Conservation (phyloP, 1,140 invertebrate species). For the Hylaeus anthracinus region DNA sequence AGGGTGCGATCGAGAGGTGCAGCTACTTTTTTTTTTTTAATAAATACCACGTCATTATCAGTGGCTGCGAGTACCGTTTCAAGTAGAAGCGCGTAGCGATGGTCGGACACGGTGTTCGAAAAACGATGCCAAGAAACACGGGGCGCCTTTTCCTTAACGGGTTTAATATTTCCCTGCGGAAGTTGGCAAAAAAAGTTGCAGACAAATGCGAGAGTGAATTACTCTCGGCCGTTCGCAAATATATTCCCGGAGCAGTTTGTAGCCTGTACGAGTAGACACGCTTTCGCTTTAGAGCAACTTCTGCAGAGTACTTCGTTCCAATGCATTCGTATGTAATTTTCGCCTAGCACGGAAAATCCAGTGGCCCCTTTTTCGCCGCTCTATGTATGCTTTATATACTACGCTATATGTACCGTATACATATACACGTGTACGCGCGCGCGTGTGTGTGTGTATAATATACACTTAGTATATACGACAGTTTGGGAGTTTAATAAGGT, state of each 20-base stretch:
- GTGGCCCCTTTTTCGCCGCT: constrained; percentile 44
- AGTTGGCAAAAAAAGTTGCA: constrained; percentile 45
- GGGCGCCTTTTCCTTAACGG: constrained; percentile 7
- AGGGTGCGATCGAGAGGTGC: no score
- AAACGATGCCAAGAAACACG: not conserved
- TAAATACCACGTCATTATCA: no score
- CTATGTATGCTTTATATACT: no score
- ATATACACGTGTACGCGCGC: not conserved
- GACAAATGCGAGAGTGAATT: constrained; percentile 54
- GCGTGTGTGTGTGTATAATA: not conserved
- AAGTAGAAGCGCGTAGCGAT: no score
- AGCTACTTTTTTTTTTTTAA: no score
- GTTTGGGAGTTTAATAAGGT: constrained; percentile 57
- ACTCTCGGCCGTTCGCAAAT: constrained; percentile 51
- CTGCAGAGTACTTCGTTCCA: constrained; percentile 38
- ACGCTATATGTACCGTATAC: not conserved
- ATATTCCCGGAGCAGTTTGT: constrained; percentile 53
- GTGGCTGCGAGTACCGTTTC: no score
- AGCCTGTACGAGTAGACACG: constrained; percentile 41
- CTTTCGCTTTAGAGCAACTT: constrained; percentile 51
- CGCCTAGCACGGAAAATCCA: constrained; percentile 53
- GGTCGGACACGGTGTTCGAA: not conserved
- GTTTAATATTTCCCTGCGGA: constrained; percentile 17
- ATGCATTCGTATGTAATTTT: constrained; percentile 64
- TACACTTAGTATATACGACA: constrained; percentile 17